These are phyloP conservation scores for Drosophila nr. fundita DNA, from an alignment of 2,888 invertebrate species.

Conservation along the genomic window DNA sequence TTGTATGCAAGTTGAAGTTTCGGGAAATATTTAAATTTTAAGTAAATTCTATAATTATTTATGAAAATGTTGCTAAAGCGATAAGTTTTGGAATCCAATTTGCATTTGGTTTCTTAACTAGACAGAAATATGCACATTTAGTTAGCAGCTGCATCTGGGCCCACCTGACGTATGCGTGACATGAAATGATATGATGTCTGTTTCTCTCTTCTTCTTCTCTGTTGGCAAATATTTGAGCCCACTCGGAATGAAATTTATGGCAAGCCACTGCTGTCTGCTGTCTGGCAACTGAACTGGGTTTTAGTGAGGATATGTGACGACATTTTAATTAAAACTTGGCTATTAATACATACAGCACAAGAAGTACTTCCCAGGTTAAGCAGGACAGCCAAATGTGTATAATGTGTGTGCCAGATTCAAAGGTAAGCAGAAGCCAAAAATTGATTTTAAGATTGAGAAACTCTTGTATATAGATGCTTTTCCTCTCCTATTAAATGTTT, in stretches of 20 bases:
- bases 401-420: background rate
- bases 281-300: slow-evolving; percentile 37
- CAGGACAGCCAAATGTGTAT: background rate
- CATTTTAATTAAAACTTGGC: slow-evolving; percentile 74
- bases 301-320: slow-evolving; percentile 50
- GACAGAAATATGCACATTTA: slow-evolving; percentile 71
- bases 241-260: slow-evolving; percentile 62
- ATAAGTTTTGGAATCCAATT: slow-evolving; percentile 43
- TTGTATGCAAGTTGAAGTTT: background rate
- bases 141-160: slow-evolving; percentile 54
- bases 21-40: background rate
- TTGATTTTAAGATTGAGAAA: background rate
- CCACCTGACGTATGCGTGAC: slow-evolving; percentile 53
- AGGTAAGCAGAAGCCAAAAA: background rate
- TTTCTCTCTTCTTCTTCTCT: background rate
- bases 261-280: slow-evolving; percentile 42
- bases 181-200: slow-evolving; percentile 24
- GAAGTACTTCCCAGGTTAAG: background rate
- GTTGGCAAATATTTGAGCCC: slow-evolving; percentile 56
- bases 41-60: background rate
- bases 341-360: slow-evolving; percentile 10
- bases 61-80: background rate
- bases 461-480: background rate
- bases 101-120: slow-evolving; percentile 35
- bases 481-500: background rate